Base-by-base conservation (phyloP, 64 coral and sea anemone genomes). In the Actinia equina region DNA sequence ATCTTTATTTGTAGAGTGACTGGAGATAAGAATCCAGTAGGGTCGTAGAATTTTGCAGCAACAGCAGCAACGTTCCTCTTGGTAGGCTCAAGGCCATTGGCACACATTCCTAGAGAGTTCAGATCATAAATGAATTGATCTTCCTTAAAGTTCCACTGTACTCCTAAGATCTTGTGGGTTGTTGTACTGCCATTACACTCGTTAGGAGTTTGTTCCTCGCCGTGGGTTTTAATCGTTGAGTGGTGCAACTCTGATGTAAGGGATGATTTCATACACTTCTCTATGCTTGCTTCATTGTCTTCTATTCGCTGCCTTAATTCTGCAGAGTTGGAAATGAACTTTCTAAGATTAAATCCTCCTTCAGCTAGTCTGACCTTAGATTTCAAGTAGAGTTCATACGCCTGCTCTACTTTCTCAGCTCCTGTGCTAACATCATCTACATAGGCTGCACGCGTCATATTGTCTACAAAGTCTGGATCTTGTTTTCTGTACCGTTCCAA, bases 1-100 rank as follows among this genome's bases (percentile, higher is more conserved):
- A 95, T 85, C 83, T 91, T 95, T 69, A 89, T 89, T 8, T 69
- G 27, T 16, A 91, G 86, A 77, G 83, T 74, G 2, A 95, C 59
- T 19, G 86, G 89, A 74, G 86, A 91, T 27, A 89, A 67, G 30
- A 88, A 18, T 57, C 93, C 93, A 25, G 89, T 17, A 17, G 93
- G 89, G 56, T 95, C 93, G 55, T 88, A 91, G 22, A 95, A 43
- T 20, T 86, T 82, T 2, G 89, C 93, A 17, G 88, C 27, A 23
- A 85, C 14, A 44, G 90, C 92, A 12, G 92, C 82, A 30, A 95
- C 53, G 61, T 84, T 89, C 6, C 90, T 74, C 71, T 96, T 92
- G 30, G 90, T 92, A 70, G 90, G 74, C 45, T 85, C 55, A 19
- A 89, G 61, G 65, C 65, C 23, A 71, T 27, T 71, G 4, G 65